phyloP scores from a whole-genome alignment of 2,797 vertebrate genomes.

The Apogon talboti region DNA sequence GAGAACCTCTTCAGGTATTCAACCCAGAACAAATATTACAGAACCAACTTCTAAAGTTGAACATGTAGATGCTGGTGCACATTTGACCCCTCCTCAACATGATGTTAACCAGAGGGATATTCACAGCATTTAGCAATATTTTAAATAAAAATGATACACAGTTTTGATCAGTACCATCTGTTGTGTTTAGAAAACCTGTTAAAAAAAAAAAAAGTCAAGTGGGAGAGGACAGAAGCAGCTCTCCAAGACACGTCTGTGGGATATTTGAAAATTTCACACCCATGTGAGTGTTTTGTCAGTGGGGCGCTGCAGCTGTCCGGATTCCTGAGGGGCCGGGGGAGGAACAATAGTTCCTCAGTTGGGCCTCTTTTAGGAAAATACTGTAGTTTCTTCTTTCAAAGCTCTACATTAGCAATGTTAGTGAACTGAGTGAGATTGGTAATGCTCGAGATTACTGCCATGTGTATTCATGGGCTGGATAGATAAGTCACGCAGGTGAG shows the following conservation, averaged over 20 bases:
- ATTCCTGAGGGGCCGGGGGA: conserved; percentile 64
- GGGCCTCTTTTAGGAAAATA: conserved; percentile 35
- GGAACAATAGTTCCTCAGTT: conserved; percentile 51
- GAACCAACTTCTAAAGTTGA: conserved; percentile 73
- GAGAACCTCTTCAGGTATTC: conserved; percentile 27
- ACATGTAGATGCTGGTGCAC: conserved; percentile 43
- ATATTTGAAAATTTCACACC: conserved; percentile 67
- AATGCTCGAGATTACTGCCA: conserved; percentile 12
- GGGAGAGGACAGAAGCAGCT: conserved; percentile 19
- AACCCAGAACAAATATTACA: conserved; percentile 27
- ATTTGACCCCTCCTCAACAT: conserved; percentile 14
- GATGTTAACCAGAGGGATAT: conserved; percentile 15
- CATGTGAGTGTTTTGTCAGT: conserved; percentile 67
- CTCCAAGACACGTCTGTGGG: conserved; percentile 32
- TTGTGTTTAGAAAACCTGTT: conserved; percentile 13
- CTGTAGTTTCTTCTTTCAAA: conserved; percentile 49
- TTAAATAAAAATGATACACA: conserved; percentile 18
- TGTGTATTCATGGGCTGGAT: conserved; percentile 34
- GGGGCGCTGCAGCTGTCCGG: conserved; percentile 67
- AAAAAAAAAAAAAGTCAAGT: conserved; percentile 5
- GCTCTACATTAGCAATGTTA: conserved; percentile 53
- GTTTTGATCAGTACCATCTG: conserved; percentile 26
- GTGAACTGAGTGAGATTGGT: conserved; percentile 39
- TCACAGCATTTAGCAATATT: conserved; percentile 43
- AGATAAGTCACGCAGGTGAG: conserved; percentile 33